phyloP scores from a whole-genome alignment of 2,797 vertebrate genomes.

The Sphenopsis melanotis region DNA sequence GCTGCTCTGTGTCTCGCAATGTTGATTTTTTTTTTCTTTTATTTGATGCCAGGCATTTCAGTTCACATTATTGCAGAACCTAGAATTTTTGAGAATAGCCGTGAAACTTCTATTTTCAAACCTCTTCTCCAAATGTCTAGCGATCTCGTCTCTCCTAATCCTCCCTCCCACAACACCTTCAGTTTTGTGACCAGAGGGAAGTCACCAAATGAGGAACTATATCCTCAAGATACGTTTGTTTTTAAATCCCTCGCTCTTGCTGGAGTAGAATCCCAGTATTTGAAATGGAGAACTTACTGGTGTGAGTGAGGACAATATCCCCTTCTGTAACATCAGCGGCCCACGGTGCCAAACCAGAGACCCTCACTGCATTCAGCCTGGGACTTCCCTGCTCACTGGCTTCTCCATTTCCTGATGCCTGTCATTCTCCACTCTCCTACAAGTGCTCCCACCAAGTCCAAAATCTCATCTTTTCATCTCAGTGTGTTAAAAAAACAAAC shows the following conservation, averaged over 20 bases:
- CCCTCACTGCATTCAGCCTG: neutral
- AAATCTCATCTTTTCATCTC: neutral
- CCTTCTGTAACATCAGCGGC: neutral
- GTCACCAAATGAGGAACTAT: neutral
- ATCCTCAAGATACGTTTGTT: neutral
- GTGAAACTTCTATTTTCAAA: neutral
- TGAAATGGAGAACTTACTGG: neutral
- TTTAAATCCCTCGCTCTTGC: neutral
- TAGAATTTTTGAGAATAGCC: neutral
- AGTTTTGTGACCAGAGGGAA: neutral
- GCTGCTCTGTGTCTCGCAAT: rapidly evolving
- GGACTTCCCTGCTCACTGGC: neutral
- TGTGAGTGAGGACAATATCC: neutral
- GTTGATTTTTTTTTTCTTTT: neutral
- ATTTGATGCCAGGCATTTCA: neutral
- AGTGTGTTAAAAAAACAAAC: neutral
- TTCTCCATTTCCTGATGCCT: neutral
- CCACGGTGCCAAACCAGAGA: neutral
- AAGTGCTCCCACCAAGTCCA: neutral
- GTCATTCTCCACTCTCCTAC: neutral
- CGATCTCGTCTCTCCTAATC: neutral
- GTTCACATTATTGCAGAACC: neutral
- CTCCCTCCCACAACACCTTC: neutral
- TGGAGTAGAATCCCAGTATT: neutral
- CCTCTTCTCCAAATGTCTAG: neutral